Evolutionary conservation across 2,888 invertebrate species (phyloP).

Genomic region (Seira sanloemensis): DNA sequence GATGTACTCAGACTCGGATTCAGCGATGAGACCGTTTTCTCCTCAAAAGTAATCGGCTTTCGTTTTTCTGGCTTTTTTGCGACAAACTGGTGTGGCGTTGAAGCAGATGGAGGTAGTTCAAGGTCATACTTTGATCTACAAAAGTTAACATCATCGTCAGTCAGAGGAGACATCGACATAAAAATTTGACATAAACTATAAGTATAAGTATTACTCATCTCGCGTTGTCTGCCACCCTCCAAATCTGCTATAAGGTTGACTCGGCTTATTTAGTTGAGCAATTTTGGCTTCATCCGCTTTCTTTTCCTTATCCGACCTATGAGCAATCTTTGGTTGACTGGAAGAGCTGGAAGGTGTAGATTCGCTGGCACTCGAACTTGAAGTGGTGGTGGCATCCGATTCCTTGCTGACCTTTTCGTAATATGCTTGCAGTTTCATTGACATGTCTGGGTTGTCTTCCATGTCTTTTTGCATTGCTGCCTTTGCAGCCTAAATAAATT

Average conservation of each 20-base stretch:
- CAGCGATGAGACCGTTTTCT: slow-evolving; percentile 59
- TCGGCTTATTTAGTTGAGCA: slow-evolving; percentile 45
- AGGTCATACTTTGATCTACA: slow-evolving; percentile 44
- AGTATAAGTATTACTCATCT: slow-evolving; percentile 25
- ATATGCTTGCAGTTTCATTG: slow-evolving; percentile 61
- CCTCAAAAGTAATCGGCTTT: slow-evolving; percentile 63
- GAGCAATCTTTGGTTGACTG: slow-evolving; percentile 59
- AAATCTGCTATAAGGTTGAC: slow-evolving; percentile 40
- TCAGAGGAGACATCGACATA: no score
- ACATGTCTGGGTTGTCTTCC: slow-evolving; percentile 81
- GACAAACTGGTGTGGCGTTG: slow-evolving; percentile 45
- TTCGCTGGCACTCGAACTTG: not conserved
- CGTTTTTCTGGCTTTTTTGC: slow-evolving; percentile 51
- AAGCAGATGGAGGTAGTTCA: slow-evolving; percentile 49
- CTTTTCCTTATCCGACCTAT: slow-evolving; percentile 65
- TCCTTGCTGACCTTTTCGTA: slow-evolving; percentile 40
- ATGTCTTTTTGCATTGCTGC: slow-evolving; percentile 92
- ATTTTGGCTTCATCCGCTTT: slow-evolving; percentile 55
- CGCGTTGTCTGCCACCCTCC: slow-evolving; percentile 63
- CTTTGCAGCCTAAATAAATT: slow-evolving; percentile 87
- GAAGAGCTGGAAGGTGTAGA: slow-evolving; percentile 34
- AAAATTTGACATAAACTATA: no score
- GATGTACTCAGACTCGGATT: slow-evolving; percentile 19
- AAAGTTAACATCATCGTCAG: no score
- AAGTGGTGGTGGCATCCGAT: not conserved